Evolutionary conservation across 2,888 invertebrate species (phyloP), one percentile per base, ranked within the genome.

Genomic region (Saturnia japonica): DNA sequence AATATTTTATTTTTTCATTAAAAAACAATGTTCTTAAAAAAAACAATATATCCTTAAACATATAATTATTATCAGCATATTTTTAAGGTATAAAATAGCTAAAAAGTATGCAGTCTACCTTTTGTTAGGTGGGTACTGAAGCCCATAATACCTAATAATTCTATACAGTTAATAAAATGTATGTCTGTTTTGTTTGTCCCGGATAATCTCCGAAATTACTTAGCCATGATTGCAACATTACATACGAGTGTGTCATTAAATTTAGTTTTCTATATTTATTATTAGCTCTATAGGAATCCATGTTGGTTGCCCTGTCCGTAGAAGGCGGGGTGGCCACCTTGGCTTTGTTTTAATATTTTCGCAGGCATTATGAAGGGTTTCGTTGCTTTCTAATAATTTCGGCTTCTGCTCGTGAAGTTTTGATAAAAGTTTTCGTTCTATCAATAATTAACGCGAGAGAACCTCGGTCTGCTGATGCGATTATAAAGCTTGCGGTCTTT

Each of bases 321-420:
- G 86, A 81, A 86, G 88, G 88, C 88, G 90, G 91, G 91, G 91
- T 82, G 87, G 90, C 85, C 89, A 93, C 93, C 93, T 93, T 86
- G 91, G 90, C 93, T 94, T 94, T 94, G 94, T 94, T 94, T 94
- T 94, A 94, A 94, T 94, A 94, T 94, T 94, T 94, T 94, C 94
- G 86, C 91, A 90, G 89, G 91, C 93, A 91, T 93, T 94, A 93
- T 91, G 91, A 94, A 94, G 93, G 94, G 94, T 91, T 94, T 93
- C 88, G 89, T 91, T 88, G 90, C 93, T 92, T 93, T 90, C 93
- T 91, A 93, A 94, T 93, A 94, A 93, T 93, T 94, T 93, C 87
- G 91, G 92, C 91, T 93, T 94, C 94, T 94, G 93, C 88, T 93
- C 86, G 77, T 94, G 94, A 94, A 94, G 93, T 94, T 94, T 94